Conservation (phyloP, 2,888 invertebrate genomes). For the Rhamnusium bicolor region DNA sequence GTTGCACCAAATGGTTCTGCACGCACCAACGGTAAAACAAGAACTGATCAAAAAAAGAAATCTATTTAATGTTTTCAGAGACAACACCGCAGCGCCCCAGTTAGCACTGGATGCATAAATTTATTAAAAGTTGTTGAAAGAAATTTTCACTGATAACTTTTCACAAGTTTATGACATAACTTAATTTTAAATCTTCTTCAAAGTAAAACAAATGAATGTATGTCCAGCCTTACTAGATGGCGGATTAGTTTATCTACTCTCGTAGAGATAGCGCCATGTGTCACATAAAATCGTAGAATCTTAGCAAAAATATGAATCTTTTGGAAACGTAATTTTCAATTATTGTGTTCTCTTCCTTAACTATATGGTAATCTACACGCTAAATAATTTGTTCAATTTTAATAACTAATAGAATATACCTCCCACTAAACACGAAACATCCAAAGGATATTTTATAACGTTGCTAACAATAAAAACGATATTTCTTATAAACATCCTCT, state of each 20-base stretch:
- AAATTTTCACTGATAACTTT: neutral
- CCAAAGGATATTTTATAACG: too few relatives aligned
- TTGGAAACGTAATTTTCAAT: too few relatives aligned
- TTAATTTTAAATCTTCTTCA: neutral
- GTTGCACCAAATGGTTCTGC: slow-evolving; percentile 11
- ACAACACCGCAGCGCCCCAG: neutral
- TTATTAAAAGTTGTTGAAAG: neutral
- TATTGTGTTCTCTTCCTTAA: too few relatives aligned
- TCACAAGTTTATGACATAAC: neutral
- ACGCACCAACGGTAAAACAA: neutral
- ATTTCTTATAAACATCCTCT: too few relatives aligned
- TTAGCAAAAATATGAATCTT: too few relatives aligned
- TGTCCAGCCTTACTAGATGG: neutral
- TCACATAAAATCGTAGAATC: neutral
- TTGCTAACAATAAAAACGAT: too few relatives aligned
- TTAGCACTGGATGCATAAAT: neutral
- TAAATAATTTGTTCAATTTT: too few relatives aligned
- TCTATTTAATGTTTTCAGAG: neutral
- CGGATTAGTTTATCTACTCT: neutral
- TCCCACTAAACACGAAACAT: too few relatives aligned
- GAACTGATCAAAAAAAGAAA: slow-evolving; percentile 1
- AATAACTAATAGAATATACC: too few relatives aligned
- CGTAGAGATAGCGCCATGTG: neutral
- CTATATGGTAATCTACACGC: too few relatives aligned
- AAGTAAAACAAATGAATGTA: neutral